phyloP scores from a whole-genome alignment of 2,888 invertebrate genomes.

The Drosophila meridionalis region DNA sequence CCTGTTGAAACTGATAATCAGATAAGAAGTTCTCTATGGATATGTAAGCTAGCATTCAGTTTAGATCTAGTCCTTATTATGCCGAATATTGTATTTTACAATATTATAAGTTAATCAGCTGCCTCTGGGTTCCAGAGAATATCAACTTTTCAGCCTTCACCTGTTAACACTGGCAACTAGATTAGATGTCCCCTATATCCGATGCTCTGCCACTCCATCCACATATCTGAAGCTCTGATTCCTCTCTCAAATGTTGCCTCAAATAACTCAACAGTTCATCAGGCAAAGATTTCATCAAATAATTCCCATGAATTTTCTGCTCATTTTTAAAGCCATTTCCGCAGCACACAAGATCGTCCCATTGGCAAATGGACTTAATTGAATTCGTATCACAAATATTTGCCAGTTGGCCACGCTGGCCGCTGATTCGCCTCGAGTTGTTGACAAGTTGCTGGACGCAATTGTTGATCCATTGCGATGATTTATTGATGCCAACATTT shows the following conservation, averaged over 20 bases:
- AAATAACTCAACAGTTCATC: neutral
- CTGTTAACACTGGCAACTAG: too few relatives aligned
- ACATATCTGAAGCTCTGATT: neutral
- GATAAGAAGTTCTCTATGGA: too few relatives aligned
- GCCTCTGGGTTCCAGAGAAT: too few relatives aligned
- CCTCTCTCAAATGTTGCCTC: neutral
- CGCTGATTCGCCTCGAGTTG: conserved; percentile 10
- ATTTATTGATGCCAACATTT: conserved; percentile 38
- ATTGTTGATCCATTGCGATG: conserved; percentile 30
- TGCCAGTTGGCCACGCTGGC: neutral
- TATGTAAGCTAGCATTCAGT: too few relatives aligned
- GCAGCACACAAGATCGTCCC: neutral
- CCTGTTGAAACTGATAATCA: too few relatives aligned
- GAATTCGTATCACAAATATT: conserved; percentile 3
- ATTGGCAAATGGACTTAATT: neutral
- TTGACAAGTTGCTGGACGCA: conserved; percentile 11
- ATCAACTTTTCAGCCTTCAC: too few relatives aligned
- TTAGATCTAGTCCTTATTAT: too few relatives aligned
- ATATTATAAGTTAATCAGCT: too few relatives aligned
- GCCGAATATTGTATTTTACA: too few relatives aligned
- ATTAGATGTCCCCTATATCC: too few relatives aligned
- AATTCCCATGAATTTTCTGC: too few relatives aligned
- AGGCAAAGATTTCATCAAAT: neutral
- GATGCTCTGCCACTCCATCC: too few relatives aligned
- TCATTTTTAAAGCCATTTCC: neutral